Conservation (phyloP, 2,888 invertebrate genomes). For the Drosophila atripex region DNA sequence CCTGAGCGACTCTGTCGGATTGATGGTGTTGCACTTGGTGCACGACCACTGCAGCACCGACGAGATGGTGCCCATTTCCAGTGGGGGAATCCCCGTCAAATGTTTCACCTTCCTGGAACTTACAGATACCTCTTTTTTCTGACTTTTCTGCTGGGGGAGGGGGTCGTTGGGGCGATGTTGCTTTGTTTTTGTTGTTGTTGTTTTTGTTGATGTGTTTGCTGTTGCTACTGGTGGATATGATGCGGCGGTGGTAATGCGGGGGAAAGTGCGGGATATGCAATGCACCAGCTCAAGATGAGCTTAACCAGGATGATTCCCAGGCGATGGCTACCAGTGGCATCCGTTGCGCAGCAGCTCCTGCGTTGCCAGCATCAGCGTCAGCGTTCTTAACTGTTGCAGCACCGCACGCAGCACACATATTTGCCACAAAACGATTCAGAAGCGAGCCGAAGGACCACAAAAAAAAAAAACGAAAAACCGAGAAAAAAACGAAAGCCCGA, state of each 20-base stretch:
- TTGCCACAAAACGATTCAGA: background rate
- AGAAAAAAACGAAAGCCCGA: background rate
- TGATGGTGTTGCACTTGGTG: slow-evolving; percentile 93
- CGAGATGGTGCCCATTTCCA: slow-evolving; percentile 93
- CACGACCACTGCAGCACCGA: slow-evolving; percentile 97
- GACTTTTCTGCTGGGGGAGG: background rate
- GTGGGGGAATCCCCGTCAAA: slow-evolving; percentile 7
- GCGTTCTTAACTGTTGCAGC: slow-evolving; percentile 6
- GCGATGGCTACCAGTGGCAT: background rate
- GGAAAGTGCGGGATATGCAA: no score
- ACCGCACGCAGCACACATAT: slow-evolving; percentile 3
- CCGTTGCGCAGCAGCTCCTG: slow-evolving; percentile 2
- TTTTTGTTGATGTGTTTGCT: background rate
- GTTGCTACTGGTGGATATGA: background rate
- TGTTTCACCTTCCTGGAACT: background rate
- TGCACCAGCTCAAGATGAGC: slow-evolving; percentile 2
- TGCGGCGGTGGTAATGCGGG: background rate
- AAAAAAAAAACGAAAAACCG: background rate
- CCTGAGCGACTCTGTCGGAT: slow-evolving; percentile 92
- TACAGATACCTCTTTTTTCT: background rate
- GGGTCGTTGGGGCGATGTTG: slow-evolving; percentile 1
- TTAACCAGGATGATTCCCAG: background rate
- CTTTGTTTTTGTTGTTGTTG: background rate
- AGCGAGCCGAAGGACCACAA: background rate
- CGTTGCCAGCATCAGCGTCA: slow-evolving; percentile 2